Conservation (phyloP, 1,140 invertebrate genomes). For the Saccostrea glomerata region DNA sequence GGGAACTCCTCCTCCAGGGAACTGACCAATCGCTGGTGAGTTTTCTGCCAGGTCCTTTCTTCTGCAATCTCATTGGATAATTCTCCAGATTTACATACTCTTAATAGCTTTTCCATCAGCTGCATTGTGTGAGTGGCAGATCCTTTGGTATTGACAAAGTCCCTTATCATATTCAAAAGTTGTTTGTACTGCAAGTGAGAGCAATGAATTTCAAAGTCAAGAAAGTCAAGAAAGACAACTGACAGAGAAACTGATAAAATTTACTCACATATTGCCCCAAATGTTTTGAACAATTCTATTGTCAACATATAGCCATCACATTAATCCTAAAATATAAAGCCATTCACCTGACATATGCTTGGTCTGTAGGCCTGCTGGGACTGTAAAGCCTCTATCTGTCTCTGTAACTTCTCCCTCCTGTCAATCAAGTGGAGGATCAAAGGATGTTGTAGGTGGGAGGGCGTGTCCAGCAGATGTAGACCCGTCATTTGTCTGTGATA, state of each 20-base stretch:
- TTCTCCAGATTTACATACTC: not conserved
- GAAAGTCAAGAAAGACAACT: too few relatives aligned
- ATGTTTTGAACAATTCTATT: too few relatives aligned
- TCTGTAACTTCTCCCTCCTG: slow-evolving; percentile 54
- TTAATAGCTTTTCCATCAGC: slow-evolving; percentile 63
- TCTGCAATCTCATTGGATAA: slow-evolving; percentile 55
- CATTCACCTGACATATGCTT: slow-evolving; percentile 64
- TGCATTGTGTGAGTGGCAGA: slow-evolving; percentile 56
- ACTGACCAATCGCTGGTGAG: slow-evolving; percentile 64
- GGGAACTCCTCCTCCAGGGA: slow-evolving; percentile 64
- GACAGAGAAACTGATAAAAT: too few relatives aligned
- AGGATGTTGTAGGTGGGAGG: slow-evolving; percentile 66
- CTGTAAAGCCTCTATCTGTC: slow-evolving; percentile 56
- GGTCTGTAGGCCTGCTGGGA: slow-evolving; percentile 69
- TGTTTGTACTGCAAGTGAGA: slow-evolving; percentile 56
- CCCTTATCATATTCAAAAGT: slow-evolving; percentile 56
- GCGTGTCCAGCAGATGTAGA: slow-evolving; percentile 44
- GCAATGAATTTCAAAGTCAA: slow-evolving; percentile 60
- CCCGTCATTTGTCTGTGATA: slow-evolving; percentile 62
- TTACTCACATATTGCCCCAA: too few relatives aligned
- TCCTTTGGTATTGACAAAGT: slow-evolving; percentile 65
- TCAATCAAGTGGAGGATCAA: slow-evolving; percentile 59
- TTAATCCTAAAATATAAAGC: not conserved
- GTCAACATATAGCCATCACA: too few relatives aligned
- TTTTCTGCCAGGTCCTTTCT: slow-evolving; percentile 70